phyloP scores from a whole-genome alignment of 2,113 vertebrate species.

The Fukomys damarensis region DNA sequence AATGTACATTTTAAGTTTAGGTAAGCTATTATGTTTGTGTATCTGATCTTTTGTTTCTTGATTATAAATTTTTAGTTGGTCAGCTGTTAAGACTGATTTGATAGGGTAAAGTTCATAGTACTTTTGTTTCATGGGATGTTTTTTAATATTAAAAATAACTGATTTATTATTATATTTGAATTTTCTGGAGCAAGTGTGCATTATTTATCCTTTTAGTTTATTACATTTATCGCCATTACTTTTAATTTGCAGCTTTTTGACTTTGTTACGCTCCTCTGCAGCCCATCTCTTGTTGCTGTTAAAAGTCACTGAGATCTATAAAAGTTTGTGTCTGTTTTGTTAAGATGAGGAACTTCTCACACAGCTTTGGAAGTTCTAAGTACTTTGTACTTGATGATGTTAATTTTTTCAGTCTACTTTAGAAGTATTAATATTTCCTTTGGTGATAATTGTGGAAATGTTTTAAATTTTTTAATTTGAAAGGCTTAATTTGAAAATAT shows the following conservation, averaged over 20 bases:
- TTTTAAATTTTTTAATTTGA: constrained; percentile 13
- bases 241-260: neutral
- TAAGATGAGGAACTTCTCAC: neutral
- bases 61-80: constrained; percentile 35
- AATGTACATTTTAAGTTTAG: neutral
- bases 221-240: constrained; percentile 7
- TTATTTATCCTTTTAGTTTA: constrained; percentile 5
- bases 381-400: neutral
- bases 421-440: constrained; percentile 31
- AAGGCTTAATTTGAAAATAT: neutral
- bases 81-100: neutral
- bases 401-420: neutral
- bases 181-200: neutral
- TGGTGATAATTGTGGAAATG: neutral
- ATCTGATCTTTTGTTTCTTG: constrained; percentile 42
- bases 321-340: neutral
- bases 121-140: neutral
- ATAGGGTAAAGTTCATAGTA: neutral
- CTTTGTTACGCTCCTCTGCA: neutral
- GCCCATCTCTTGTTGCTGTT: neutral
- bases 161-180: constrained; percentile 17
- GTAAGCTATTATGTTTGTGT: neutral
- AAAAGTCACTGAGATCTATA: neutral
- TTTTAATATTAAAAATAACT: constrained; percentile 19
- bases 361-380: constrained; percentile 13